Percentiles rank a stretch among this genome's conserved stretches.
Evolutionary conservation across 2,113 vertebrate species (phyloP).

Genomic region (Phrynosoma platyrhinos): DNA sequence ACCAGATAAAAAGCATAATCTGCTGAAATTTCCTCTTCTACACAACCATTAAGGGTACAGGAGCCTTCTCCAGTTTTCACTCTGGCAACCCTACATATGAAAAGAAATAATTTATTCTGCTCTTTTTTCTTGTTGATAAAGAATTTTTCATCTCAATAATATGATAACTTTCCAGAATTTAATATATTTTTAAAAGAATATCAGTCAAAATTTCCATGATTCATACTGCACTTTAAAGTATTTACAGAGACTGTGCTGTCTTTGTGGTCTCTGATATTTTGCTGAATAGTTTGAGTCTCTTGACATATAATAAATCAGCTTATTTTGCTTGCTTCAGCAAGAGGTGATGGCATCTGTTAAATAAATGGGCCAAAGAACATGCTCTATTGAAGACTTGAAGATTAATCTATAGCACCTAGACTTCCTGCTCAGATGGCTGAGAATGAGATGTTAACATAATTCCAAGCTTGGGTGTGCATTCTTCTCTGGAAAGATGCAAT

Average conservation of each 20-base stretch:
- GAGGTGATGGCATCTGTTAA: conserved; percentile 49
- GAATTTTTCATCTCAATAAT: not conserved
- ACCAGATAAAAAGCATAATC: too few species aligned
- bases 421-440: conserved; percentile 45
- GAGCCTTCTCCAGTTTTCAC: too few species aligned
- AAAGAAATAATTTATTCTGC: not conserved
- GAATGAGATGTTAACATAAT: conserved; percentile 53
- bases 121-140: not conserved
- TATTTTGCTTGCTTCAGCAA: conserved; percentile 40
- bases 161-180: not conserved
- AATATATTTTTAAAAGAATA: not conserved
- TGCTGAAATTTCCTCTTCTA: too few species aligned
- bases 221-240: conserved; percentile 15
- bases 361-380: conserved; percentile 47
- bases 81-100: not conserved
- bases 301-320: conserved; percentile 44
- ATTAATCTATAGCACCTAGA: conserved; percentile 53
- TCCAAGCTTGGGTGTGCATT: conserved; percentile 39
- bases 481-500: conserved; percentile 32
- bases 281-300: conserved; percentile 11
- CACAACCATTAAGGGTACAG: too few species aligned
- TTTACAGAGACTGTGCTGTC: conserved; percentile 4
- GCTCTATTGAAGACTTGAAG: conserved; percentile 37
- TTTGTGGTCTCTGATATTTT: conserved; percentile 8
- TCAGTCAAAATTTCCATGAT: not conserved